phyloP scores from a whole-genome alignment of 2,797 vertebrate species.

The Phalloptychus januarius region DNA sequence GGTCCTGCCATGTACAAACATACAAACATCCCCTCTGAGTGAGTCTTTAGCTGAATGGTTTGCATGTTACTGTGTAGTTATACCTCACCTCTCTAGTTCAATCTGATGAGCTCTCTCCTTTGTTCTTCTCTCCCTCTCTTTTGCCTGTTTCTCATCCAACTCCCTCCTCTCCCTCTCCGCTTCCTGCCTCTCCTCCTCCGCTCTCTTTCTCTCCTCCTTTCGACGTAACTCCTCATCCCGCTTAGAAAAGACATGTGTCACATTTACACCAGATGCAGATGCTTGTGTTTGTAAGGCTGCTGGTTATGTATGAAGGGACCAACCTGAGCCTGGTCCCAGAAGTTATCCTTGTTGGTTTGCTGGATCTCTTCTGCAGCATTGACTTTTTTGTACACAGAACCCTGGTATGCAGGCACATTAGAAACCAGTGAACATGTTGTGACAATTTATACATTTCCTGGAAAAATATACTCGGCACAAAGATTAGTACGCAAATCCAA shows the following conservation, averaged over 20 bases:
- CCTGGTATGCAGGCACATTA: constrained; percentile 67
- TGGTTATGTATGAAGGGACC: background rate
- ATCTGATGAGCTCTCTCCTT: constrained; percentile 78
- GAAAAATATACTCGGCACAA: too few relatives aligned
- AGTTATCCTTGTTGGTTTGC: constrained; percentile 86
- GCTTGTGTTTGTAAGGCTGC: background rate
- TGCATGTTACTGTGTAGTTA: background rate
- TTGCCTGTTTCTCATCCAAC: constrained; percentile 80
- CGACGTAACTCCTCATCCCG: constrained; percentile 85
- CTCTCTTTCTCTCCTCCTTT: constrained; percentile 79
- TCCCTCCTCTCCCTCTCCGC: constrained; percentile 82
- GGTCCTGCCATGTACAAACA: constrained; percentile 61
- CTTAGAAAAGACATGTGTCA: constrained; percentile 58
- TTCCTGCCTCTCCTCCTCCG: constrained; percentile 71
- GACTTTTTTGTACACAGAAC: constrained; percentile 89
- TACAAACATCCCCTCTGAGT: background rate
- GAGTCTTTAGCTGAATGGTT: background rate
- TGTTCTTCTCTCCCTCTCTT: constrained; percentile 75
- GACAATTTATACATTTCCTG: too few relatives aligned
- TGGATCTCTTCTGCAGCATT: constrained; percentile 89
- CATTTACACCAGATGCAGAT: background rate
- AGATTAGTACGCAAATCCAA: too few relatives aligned
- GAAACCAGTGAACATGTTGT: background rate
- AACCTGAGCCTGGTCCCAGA: constrained; percentile 92
- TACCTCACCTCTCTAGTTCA: constrained; percentile 80